Base-by-base conservation (phyloP, 2,113 vertebrate species). In the Syngnathus typhle region DNA sequence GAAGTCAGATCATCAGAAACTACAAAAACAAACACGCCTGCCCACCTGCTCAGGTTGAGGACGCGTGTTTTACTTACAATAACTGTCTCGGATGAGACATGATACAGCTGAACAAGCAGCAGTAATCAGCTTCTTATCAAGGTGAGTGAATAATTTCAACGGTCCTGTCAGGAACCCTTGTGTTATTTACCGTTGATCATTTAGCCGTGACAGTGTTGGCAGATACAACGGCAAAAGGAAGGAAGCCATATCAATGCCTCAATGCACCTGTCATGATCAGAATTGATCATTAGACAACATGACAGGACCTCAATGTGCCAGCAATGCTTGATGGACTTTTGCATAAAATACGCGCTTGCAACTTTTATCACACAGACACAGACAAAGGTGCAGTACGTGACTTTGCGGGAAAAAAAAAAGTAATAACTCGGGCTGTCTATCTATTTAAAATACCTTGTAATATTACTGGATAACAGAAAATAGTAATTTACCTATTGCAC, bases 201-300 rank as follows among this genome's bases (percentile, higher is more conserved):
- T 81, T 78, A 70, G 65, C 70, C 64, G 67, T 74, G 75, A 80
- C 75, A 75, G 68, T 73, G 78, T 19, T 77, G 82, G 77, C 82
- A 79, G 49, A 65, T n/a, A 68, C 67, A 68, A 82, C 71, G 71
- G 68, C 74, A 73, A 78, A 67, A 75, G 78, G 75, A 78, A 78
- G 65, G 52, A 49, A 67, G 62, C 60, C 67, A 65, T 76, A 69
- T 75, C 64, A 51, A 38, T 52, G 62, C 60, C 64, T 67, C 51
- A 56, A n/a, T 37, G 44, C 60, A 70, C 65, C 67, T 67, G 52
- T 79, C 71, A 21, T 52, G 44, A 73, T 72, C 65, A 74, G 43
- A 71, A 49, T 66, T 71, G 74, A 65, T 72, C 54, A 49, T 63
- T 21, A 61, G 80, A 82, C 69, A 76, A 75, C 65, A 18, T 68